Evolutionary conservation across 35 echinoderm and acorn worm genomes (phyloP).

Genomic region (Nesometra sesokonis): DNA sequence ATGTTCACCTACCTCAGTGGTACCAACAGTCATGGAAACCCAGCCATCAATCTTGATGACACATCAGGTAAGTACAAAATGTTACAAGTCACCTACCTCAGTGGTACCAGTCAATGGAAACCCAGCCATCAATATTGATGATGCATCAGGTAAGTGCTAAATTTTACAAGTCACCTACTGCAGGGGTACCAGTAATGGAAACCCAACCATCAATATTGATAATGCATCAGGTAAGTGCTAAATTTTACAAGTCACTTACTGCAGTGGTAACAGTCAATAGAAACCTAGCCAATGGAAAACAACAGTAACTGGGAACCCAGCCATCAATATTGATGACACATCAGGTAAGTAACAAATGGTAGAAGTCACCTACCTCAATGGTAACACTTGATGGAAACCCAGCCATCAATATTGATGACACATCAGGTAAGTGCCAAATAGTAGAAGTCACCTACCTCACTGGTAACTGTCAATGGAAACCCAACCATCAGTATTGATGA

Average conservation of each 20-base stretch:
- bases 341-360: background rate
- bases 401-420: background rate
- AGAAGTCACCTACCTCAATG: background rate
- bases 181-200: background rate
- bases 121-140: background rate
- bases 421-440: background rate
- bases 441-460: background rate
- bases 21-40: background rate
- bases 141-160: background rate
- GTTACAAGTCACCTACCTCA: background rate
- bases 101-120: background rate
- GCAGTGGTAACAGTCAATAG: background rate
- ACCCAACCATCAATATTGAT: background rate
- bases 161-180: background rate
- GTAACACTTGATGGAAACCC: background rate
- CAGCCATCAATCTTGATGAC: background rate
- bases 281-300: background rate
- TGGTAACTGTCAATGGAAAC: background rate
- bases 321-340: background rate
- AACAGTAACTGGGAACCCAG: no score
- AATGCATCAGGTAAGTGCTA: background rate
- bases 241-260: background rate
- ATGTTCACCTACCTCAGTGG: background rate
- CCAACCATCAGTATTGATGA: background rate
- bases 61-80: background rate